Evolutionary conservation across 2,113 vertebrate species (phyloP).

Genomic region (Pelmatolapia mariae): DNA sequence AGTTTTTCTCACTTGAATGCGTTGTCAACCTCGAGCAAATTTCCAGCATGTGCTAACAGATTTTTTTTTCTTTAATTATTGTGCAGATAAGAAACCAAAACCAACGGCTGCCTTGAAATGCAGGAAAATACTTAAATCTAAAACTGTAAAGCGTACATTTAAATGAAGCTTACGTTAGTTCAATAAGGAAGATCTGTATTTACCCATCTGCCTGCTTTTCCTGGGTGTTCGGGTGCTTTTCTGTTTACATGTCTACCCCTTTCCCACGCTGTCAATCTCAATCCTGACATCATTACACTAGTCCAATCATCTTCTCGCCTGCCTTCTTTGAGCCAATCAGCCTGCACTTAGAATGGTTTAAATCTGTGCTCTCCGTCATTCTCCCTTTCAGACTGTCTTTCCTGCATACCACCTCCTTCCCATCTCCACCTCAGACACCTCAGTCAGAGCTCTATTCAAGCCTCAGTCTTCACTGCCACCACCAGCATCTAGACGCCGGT

Average conservation of each 20-base stretch:
- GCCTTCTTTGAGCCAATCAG: background rate
- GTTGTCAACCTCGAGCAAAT: background rate
- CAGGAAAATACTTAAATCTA: background rate
- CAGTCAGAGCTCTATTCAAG: background rate
- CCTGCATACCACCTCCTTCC: background rate
- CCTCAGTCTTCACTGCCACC: background rate
- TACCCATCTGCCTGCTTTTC: background rate
- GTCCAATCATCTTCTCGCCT: background rate
- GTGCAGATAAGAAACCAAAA: background rate
- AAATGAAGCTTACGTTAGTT: background rate
- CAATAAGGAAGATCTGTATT: background rate
- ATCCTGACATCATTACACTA: background rate
- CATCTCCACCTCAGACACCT: background rate
- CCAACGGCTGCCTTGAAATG: background rate
- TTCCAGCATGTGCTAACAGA: background rate
- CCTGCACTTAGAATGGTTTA: background rate
- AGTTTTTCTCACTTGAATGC: background rate
- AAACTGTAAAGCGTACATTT: background rate
- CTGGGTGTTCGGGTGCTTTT: background rate
- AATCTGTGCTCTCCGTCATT: background rate
- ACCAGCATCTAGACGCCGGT: background rate
- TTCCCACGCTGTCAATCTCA: background rate
- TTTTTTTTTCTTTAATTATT: background rate
- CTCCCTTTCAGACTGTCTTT: background rate
- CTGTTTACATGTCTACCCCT: background rate